Evolutionary conservation across 2,888 invertebrate genomes (phyloP), one percentile per base, ranked within the genome.

Genomic region (Glyphotaelius pellucidus): DNA sequence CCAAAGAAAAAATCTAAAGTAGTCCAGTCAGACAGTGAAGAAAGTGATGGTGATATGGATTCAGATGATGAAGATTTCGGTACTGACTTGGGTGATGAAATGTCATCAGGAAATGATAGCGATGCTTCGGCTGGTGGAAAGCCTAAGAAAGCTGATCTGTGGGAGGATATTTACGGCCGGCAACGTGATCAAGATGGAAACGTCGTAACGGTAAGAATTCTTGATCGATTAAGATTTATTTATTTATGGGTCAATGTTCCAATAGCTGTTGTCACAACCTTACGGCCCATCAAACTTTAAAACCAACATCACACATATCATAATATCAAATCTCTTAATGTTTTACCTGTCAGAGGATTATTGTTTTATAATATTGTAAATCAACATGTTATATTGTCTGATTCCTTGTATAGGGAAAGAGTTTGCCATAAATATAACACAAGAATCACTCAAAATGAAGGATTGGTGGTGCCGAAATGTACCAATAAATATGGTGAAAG

Each of bases 111-210:
- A 32, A 85, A 89, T 67, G 88, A 91, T 25, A 30, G 38, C 3
- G 87, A 86, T 3, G n/a, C n/a, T 19, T 47, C 47, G 14, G 31
- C 14, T 31, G 91, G 92, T 90, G 93, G 92, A 80, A 92, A 89
- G 67, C 31, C 25, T 47, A 80, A 89, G 35, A 90, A 91, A 89
- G 90, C 87, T 93, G 95, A 95, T 80, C 94, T 95, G 14, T 98
- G 98, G 97, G 98, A 99, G 96, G 99, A 99, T 95, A 99, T 99
- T 94, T 99, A 99, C 95, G 99, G 99, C 0, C 96, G 99, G 92
- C 96, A 97, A 94, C 96, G 98, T 94, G 98, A 98, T 94, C 97
- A 97, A 94, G 96, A 98, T 94, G 99, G 99, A 3, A 97, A 98
- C 94, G 95, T 99, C 93, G 95, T 99, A 85, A 95, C 96, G 94